phyloP scores from a whole-genome alignment of 1,140 invertebrate species.

The Zaprionus vittiger region DNA sequence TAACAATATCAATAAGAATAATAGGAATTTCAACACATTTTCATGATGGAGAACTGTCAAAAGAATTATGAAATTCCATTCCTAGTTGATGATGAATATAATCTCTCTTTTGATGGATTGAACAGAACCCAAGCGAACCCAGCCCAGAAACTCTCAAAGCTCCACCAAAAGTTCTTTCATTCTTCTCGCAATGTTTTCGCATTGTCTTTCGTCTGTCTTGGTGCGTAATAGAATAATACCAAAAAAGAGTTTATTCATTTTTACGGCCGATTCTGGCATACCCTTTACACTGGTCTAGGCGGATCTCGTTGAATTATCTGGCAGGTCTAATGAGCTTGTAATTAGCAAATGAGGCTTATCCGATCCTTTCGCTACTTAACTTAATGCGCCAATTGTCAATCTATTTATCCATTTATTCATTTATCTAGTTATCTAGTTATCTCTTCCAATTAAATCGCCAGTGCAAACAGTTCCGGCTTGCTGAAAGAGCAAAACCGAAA shows the following conservation, averaged over 20 bases:
- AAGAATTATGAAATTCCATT: constrained; percentile 76
- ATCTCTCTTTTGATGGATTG: constrained; percentile 82
- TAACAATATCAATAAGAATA: constrained; percentile 47
- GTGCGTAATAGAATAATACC: constrained; percentile 72
- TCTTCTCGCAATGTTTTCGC: constrained; percentile 53
- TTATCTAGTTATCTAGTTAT: constrained; percentile 32
- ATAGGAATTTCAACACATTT: constrained; percentile 79
- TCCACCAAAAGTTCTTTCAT: constrained; percentile 2
- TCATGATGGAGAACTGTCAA: constrained; percentile 77
- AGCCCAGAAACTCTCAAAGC: constrained; percentile 14
- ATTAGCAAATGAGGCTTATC: constrained; percentile 56
- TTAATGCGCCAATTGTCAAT: constrained; percentile 34
- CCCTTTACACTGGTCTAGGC: constrained; percentile 3
- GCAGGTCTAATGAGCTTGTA: constrained; percentile 48
- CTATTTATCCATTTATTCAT: constrained; percentile 32
- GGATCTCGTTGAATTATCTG: constrained; percentile 29
- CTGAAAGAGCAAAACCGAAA: neutral
- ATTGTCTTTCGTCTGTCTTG: constrained; percentile 40
- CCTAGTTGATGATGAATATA: constrained; percentile 80
- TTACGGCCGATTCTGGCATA: constrained; percentile 59
- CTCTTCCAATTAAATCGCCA: constrained; percentile 35
- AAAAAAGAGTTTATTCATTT: constrained; percentile 79
- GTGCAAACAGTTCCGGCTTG: constrained; percentile 53
- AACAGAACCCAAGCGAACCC: constrained; percentile 50
- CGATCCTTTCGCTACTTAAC: constrained; percentile 62